Evolutionary conservation across 2,797 vertebrate species (phyloP), one percentile per base, ranked within the genome.

Genomic region (Diceros bicornis): DNA sequence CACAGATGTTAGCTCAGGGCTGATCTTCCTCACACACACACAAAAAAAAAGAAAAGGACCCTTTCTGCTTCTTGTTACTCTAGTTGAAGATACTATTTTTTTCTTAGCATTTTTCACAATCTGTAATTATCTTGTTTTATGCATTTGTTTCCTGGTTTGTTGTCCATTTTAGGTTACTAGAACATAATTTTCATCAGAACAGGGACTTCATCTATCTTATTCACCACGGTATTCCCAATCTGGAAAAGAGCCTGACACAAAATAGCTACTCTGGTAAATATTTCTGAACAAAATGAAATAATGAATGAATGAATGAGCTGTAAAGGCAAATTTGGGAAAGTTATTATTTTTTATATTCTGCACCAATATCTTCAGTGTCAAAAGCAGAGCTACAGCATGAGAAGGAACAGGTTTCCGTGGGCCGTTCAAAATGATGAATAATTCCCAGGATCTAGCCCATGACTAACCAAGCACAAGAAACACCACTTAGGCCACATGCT

Each of bases 401-500:
- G 32, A 78, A 91, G 5, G 74, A 81, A 84, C 20, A 93, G 18
- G 4, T 68, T 55, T 90, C 59, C 34, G 71, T 10, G 0, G 14
- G 0, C 20, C 89, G 1, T 85, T 93, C 41, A 71, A 81, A 92
- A 74, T 57, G 17, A 75, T 64, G 18, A 32, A 57, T 47, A 79
- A 66, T 11, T 75, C 77, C 14, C 44, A 75, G 37, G 29, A 74
- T 87, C 82, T 52, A 87, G 12, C 9, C 23, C 83, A 74, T 71
- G 34, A 79, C 72, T 88, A 91, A 74, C 18, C 37, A 93, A 71
- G n/a, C 52, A 71, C 21, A 84, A 89, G 25, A 89, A 82, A 88
- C 16, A 21, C 3, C 52, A 85, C 2, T 55, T 62, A 50, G 57
- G 57, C 64, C 41, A 87, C 44, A 92, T 75, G 25, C 21, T 84